Conservation (phyloP, 2,888 invertebrate species). For the Hymenopus coronatus region DNA sequence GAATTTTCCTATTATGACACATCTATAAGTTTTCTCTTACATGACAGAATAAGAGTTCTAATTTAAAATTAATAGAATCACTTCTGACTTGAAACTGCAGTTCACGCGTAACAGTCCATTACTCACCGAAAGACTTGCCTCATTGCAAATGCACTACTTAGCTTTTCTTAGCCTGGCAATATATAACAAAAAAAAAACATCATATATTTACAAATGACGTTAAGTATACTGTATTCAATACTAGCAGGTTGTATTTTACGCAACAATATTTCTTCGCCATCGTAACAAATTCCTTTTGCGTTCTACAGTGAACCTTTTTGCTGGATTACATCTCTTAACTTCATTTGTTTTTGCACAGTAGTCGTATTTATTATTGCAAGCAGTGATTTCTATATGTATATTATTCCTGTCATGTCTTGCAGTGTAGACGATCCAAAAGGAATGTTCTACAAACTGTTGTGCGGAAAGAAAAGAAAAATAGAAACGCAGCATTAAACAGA, state of each 20-base stretch:
- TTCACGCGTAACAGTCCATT: too few species aligned
- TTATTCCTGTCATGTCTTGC: neutral
- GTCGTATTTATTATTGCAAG: neutral
- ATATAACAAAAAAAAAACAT: neutral
- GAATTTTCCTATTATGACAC: too few species aligned
- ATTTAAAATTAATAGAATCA: too few species aligned
- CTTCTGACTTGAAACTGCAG: too few species aligned
- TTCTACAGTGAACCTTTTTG: neutral
- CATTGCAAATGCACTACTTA: neutral
- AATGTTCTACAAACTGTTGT: neutral
- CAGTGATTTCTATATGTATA: neutral
- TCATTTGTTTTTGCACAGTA: neutral
- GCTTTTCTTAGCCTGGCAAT: neutral
- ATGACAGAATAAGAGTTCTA: too few species aligned
- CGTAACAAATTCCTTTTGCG: neutral
- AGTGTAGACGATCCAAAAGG: neutral
- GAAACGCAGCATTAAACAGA: neutral
- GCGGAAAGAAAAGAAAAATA: neutral
- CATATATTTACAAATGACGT: neutral
- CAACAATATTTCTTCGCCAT: neutral
- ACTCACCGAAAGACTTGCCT: too few species aligned
- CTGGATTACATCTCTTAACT: neutral
- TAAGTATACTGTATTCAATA: neutral
- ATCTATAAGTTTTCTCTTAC: too few species aligned
- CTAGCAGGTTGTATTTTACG: neutral